Percentiles rank a stretch among this genome's conserved stretches.
Conservation (phyloP, 2,888 invertebrate genomes). For the Troides aeacus region DNA sequence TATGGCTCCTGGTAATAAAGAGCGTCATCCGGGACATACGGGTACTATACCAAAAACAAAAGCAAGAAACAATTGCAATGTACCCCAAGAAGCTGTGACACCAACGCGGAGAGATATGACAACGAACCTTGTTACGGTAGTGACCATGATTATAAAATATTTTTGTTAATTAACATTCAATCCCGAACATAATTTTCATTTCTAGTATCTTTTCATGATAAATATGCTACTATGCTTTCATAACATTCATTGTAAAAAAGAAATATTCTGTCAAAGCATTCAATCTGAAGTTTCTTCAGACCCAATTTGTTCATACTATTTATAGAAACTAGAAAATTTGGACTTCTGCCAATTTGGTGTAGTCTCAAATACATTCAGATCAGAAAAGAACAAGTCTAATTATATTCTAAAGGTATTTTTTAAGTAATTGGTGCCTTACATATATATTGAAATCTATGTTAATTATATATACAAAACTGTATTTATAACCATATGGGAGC, state of each 20-base stretch:
- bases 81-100: slow-evolving; percentile 81
- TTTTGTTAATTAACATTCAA: not conserved
- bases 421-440: slow-evolving; percentile 22
- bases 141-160: slow-evolving; percentile 29
- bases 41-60: slow-evolving; percentile 85
- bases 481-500: slow-evolving; percentile 63
- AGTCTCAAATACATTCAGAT: slow-evolving; percentile 37
- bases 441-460: slow-evolving; percentile 21
- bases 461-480: slow-evolving; percentile 27
- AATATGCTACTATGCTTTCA: too few relatives aligned
- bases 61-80: slow-evolving; percentile 80
- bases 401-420: slow-evolving; percentile 31
- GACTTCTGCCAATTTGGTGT: slow-evolving; percentile 60
- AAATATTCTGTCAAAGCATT: slow-evolving; percentile 27
- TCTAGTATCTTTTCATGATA: too few relatives aligned
- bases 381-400: slow-evolving; percentile 35
- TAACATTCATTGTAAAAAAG: not conserved
- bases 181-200: too few relatives aligned
- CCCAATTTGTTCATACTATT: slow-evolving; percentile 59
- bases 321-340: slow-evolving; percentile 66
- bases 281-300: slow-evolving; percentile 57
- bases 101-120: slow-evolving; percentile 81
- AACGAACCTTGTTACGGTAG: slow-evolving; percentile 74
- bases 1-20: slow-evolving; percentile 78
- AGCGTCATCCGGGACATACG: slow-evolving; percentile 76